Conservation (phyloP, 1,140 invertebrate species). For the Dendroctonus ponderosae region DNA sequence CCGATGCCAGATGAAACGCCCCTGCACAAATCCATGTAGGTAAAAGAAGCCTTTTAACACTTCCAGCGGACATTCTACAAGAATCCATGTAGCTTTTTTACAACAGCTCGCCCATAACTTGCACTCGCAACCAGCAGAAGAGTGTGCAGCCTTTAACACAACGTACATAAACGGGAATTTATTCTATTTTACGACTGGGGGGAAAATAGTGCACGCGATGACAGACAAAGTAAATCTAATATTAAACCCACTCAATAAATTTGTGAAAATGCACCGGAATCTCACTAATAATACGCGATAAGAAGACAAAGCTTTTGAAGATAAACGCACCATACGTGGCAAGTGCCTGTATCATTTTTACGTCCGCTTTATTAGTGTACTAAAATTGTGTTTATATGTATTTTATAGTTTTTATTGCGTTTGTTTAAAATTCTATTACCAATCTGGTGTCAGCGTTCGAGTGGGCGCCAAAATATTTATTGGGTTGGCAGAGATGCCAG, state of each 20-base stretch:
- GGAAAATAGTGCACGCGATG: too few relatives aligned
- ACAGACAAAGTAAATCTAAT: too few relatives aligned
- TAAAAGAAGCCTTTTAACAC: constrained; percentile 27
- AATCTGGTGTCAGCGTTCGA: constrained; percentile 14
- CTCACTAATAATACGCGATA: too few relatives aligned
- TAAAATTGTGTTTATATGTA: constrained; percentile 25
- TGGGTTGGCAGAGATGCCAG: constrained; percentile 17
- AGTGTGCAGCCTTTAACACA: neutral
- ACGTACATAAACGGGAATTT: too few relatives aligned
- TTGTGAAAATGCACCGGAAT: too few relatives aligned
- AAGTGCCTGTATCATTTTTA: constrained; percentile 4
- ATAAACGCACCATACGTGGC: too few relatives aligned
- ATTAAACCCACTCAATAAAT: too few relatives aligned
- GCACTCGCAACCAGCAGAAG: constrained; percentile 1
- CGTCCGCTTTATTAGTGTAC: constrained; percentile 13
- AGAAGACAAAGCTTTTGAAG: too few relatives aligned
- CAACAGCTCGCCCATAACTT: constrained; percentile 20
- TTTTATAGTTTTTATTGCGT: constrained; percentile 23
- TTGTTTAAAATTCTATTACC: constrained; percentile 27
- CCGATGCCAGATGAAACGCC: neutral
- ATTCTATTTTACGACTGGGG: too few relatives aligned
- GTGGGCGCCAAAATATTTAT: constrained; percentile 21
- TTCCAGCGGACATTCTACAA: constrained; percentile 27
- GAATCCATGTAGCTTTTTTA: constrained; percentile 23
- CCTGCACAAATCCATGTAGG: constrained; percentile 4